These are phyloP conservation scores for Spisula subtruncata DNA, from an alignment of 2,888 invertebrate genomes.

Conservation along the genomic window DNA sequence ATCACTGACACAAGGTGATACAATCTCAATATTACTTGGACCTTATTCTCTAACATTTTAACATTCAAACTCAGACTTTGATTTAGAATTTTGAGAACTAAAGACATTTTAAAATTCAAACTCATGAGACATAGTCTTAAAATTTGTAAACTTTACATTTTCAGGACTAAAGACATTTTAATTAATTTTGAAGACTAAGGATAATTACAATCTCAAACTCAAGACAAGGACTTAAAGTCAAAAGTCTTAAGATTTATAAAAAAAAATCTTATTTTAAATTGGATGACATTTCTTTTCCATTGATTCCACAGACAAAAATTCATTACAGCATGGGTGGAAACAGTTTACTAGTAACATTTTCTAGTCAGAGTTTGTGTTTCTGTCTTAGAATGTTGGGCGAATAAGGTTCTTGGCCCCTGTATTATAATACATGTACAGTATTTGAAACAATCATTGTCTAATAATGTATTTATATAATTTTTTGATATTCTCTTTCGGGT, in stretches of 20 bases:
- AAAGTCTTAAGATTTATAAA: background rate
- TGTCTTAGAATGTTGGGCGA: too few relatives aligned
- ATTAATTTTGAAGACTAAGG: too few relatives aligned
- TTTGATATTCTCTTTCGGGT: constrained; percentile 10
- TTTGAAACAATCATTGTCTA: constrained; percentile 10
- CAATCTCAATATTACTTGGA: background rate
- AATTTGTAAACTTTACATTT: background rate
- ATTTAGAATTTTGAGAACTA: too few relatives aligned
- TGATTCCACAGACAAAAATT: too few relatives aligned
- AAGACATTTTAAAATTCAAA: too few relatives aligned
- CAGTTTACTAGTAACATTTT: too few relatives aligned
- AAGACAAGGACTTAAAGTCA: background rate
- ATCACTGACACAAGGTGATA: background rate
- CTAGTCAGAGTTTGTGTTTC: too few relatives aligned
- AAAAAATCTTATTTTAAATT: too few relatives aligned
- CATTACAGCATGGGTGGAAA: background rate
- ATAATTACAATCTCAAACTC: too few relatives aligned
- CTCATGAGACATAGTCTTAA: background rate
- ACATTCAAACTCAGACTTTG: too few relatives aligned
- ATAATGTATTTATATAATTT: background rate
- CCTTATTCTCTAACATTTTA: background rate
- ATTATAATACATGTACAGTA: background rate
- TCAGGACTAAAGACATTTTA: background rate
- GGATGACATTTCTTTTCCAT: background rate
- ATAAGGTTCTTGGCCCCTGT: too few relatives aligned